A percentile compares a stretch with the other conserved stretches of the same genome.
phyloP scores from a whole-genome alignment of 2,797 vertebrate species.

The Coreius guichenoti region DNA sequence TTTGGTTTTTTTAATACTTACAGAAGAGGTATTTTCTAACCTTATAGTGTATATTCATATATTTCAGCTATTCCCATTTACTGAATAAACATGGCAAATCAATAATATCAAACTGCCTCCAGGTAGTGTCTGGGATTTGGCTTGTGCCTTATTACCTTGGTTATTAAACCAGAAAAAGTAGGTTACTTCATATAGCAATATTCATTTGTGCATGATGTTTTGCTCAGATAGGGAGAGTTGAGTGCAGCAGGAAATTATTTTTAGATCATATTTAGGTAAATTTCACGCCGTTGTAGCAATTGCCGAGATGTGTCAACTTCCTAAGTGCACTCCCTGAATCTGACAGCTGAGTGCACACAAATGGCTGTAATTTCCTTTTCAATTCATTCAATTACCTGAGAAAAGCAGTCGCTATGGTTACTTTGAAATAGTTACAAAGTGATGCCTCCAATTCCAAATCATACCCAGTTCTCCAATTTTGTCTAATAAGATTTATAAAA shows the following conservation, averaged over 20 bases:
- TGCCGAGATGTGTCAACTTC: constrained; percentile 4
- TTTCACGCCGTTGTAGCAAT: background rate
- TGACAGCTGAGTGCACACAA: constrained; percentile 21
- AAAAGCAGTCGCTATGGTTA: constrained; percentile 13
- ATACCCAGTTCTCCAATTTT: background rate
- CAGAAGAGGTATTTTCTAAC: background rate
- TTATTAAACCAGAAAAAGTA: background rate
- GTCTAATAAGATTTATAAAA: constrained; percentile 12
- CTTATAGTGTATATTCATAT: background rate
- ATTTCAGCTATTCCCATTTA: background rate
- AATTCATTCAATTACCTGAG: background rate
- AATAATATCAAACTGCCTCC: background rate
- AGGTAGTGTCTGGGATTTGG: background rate
- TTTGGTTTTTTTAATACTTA: background rate
- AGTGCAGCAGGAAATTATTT: constrained; percentile 1
- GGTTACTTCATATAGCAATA: background rate
- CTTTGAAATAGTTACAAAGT: background rate
- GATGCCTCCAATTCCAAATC: constrained; percentile 1
- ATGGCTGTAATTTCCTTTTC: constrained; percentile 33
- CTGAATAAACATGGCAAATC: background rate
- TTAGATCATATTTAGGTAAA: background rate
- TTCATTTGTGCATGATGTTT: background rate
- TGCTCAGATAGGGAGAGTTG: background rate
- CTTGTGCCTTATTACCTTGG: background rate
- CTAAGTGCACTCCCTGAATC: constrained; percentile 18